Conservation (phyloP, 2,113 vertebrate species). For the Cygnus buccinator region DNA sequence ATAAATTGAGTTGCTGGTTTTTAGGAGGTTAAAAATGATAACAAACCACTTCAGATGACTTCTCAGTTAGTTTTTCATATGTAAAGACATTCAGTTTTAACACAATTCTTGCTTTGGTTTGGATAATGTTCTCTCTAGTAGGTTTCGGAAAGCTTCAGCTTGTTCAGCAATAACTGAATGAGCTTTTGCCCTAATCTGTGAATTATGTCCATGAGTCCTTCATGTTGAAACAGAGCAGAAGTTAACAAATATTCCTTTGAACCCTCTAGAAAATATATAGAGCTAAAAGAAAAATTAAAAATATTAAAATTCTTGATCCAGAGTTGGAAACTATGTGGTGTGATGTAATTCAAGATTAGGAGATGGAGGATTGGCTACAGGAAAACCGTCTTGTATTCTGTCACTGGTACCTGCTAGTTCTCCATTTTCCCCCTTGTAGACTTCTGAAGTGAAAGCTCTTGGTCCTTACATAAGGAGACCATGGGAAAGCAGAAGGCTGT, state of each 20-base stretch:
- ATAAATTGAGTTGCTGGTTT: not conserved
- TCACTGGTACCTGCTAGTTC: not conserved
- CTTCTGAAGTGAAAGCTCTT: not conserved
- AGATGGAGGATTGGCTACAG: not conserved
- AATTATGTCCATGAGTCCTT: not conserved
- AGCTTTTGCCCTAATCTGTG: not conserved
- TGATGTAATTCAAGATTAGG: not conserved
- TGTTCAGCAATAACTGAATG: not conserved
- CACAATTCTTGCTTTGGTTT: not conserved
- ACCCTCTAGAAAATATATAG: not conserved
- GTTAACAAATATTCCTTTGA: not conserved
- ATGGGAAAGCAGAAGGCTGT: not conserved
- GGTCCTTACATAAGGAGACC: not conserved
- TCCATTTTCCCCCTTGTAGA: not conserved
- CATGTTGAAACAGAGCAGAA: not conserved
- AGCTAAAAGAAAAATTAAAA: not conserved
- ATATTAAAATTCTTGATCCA: not conserved
- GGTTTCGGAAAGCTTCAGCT: not conserved
- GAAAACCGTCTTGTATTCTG: not conserved
- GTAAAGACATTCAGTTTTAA: not conserved
- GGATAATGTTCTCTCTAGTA: not conserved
- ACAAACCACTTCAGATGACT: not conserved
- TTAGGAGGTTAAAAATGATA: not conserved
- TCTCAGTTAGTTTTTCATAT: not conserved
- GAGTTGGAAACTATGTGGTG: not conserved